Conservation (phyloP, 2,113 vertebrate genomes). For the Apistogramma diplotaenia region DNA sequence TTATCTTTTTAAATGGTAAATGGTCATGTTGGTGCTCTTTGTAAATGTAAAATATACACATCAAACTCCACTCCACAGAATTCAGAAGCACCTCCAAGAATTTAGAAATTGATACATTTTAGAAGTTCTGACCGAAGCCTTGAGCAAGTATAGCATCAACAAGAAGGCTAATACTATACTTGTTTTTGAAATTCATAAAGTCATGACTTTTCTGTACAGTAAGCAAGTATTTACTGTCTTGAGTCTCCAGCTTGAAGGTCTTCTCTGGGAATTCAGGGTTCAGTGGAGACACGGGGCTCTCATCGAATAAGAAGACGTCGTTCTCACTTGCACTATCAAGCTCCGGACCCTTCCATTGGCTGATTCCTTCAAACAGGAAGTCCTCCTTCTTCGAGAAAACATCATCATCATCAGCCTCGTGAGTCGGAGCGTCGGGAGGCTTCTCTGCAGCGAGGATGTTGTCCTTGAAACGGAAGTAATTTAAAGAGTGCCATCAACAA, state of each 20-base stretch:
- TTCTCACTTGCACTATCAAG: slow-evolving; percentile 50
- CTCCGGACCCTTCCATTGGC: slow-evolving; percentile 47
- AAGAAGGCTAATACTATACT: neutral
- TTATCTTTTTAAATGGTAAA: neutral
- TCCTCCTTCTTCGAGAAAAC: slow-evolving; percentile 65
- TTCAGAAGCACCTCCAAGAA: neutral
- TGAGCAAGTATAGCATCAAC: neutral
- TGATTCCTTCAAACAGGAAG: slow-evolving; percentile 62
- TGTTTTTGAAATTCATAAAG: neutral
- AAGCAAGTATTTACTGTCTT: neutral
- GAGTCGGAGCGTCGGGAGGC: slow-evolving; percentile 65
- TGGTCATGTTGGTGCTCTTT: neutral
- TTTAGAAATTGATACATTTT: neutral
- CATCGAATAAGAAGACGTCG: slow-evolving; percentile 68
- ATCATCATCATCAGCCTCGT: slow-evolving; percentile 41
- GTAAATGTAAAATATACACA: neutral
- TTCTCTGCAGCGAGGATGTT: slow-evolving; percentile 74
- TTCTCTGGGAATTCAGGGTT: neutral
- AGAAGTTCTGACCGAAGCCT: neutral
- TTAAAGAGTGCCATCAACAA: neutral
- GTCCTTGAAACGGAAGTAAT: slow-evolving; percentile 51
- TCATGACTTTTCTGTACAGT: neutral
- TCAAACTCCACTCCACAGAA: neutral
- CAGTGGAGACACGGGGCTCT: slow-evolving; percentile 28
- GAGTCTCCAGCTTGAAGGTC: neutral